Evolutionary conservation across 2,113 vertebrate genomes (phyloP).

Genomic region (Brachyistius frenatus): DNA sequence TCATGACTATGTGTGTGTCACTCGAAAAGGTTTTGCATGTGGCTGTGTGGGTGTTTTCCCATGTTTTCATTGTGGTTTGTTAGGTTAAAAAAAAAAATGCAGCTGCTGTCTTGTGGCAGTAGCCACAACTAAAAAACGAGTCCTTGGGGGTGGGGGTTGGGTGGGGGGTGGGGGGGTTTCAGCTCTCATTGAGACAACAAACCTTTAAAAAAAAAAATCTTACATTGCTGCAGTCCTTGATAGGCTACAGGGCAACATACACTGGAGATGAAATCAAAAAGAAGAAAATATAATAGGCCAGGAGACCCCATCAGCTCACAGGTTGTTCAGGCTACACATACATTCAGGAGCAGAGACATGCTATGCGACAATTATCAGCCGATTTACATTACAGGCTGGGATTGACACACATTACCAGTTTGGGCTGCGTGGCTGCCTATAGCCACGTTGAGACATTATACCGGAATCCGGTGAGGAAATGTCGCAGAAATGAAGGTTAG

Average conservation of each 20-base stretch:
- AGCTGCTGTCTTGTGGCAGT: slow-evolving; percentile 8
- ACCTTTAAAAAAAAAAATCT: background rate
- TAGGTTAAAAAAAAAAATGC: background rate
- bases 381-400: slow-evolving; percentile 45
- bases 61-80: slow-evolving; percentile 53
- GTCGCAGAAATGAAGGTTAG: slow-evolving; percentile 41
- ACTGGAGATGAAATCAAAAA: background rate
- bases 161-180: background rate
- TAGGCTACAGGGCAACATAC: slow-evolving; percentile 6
- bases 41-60: slow-evolving; percentile 51
- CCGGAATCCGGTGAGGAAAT: slow-evolving; percentile 5
- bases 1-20: background rate
- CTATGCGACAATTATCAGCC: slow-evolving; percentile 78
- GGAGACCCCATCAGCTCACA: slow-evolving; percentile 36
- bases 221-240: slow-evolving; percentile 48
- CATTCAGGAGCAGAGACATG: slow-evolving; percentile 52
- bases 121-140: slow-evolving; percentile 51
- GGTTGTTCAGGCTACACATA: slow-evolving; percentile 33
- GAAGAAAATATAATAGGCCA: background rate
- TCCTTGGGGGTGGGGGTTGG: slow-evolving; percentile 1
- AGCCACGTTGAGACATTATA: background rate
- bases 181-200: slow-evolving; percentile 48
- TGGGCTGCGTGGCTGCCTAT: slow-evolving; percentile 13
- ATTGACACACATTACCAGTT: slow-evolving; percentile 45
- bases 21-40: background rate